phyloP scores from a whole-genome alignment of 2,113 vertebrate genomes.

The Mus musculus region GRCm39 chr9:56234001-56234500 shows the following conservation, averaged over 20 bases:
- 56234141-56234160: neutral
- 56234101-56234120: too few relatives aligned
- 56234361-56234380: conserved; percentile 28
- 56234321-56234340: neutral
- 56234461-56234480: conserved; percentile 13
- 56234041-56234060: neutral
- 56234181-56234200: neutral
- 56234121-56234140: neutral
- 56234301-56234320: conserved; percentile 15
- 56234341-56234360: too few relatives aligned
- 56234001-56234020: neutral
- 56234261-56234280: neutral
- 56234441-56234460: neutral
- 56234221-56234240: neutral
- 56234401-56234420: conserved; percentile 9
- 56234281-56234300: conserved; percentile 33
- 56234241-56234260: conserved; percentile 26
- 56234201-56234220: neutral
- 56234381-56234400: neutral
- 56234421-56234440: conserved; percentile 24
- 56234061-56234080: neutral
- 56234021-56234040: neutral
- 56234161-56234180: neutral
- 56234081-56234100: neutral
- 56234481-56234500: neutral